These are phyloP conservation scores for Cervus canadensis DNA, from an alignment of 2,113 vertebrate species.

Conservation along the genomic window DNA sequence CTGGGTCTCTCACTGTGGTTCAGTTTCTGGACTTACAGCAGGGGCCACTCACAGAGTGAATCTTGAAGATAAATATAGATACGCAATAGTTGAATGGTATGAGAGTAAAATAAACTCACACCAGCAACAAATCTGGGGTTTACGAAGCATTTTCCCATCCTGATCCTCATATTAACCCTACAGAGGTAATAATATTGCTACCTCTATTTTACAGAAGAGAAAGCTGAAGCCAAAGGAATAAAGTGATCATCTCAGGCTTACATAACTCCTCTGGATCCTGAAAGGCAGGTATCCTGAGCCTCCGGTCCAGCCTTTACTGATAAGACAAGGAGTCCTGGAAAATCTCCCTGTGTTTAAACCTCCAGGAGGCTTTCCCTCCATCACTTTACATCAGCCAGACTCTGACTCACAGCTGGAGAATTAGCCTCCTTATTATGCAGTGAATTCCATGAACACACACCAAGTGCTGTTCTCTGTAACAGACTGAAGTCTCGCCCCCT, in stretches of 20 bases:
- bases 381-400: conserved; percentile 33
- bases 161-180: neutral
- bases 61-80: neutral
- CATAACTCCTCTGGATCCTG: neutral
- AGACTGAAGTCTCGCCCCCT: neutral
- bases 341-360: neutral
- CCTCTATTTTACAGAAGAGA: neutral
- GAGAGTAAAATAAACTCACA: neutral
- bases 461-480: conserved; percentile 27
- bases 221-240: neutral
- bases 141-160: neutral
- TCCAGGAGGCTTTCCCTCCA: neutral
- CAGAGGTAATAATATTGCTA: neutral
- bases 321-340: neutral
- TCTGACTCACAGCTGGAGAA: conserved; percentile 62
- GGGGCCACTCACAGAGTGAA: neutral
- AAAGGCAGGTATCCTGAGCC: neutral
- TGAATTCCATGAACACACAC: conserved; percentile 44
- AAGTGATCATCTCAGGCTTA: neutral
- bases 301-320: neutral
- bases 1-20: neutral
- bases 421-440: conserved; percentile 38
- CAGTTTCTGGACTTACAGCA: neutral
- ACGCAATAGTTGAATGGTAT: neutral
- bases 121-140: neutral